Conservation (phyloP, 2,113 vertebrate genomes). For the Hemichromis elongatus region DNA sequence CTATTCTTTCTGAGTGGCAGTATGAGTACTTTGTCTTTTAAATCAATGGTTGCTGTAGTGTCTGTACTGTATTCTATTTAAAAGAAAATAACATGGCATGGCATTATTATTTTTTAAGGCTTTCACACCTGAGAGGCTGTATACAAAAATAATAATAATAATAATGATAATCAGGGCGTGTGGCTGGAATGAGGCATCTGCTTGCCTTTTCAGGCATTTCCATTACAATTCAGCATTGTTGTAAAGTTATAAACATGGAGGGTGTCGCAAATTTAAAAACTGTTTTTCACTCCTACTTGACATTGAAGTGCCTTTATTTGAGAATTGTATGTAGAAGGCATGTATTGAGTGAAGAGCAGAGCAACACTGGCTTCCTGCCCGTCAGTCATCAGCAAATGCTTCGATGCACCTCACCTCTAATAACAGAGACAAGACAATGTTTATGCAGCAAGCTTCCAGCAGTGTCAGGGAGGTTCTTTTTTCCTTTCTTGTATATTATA, state of each 20-base stretch:
- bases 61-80: not conserved
- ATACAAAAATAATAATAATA: not conserved
- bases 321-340: not conserved
- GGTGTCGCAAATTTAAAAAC: not conserved
- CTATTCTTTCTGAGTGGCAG: not conserved
- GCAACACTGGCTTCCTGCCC: not conserved
- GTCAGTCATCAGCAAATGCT: not conserved
- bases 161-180: not conserved
- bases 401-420: not conserved
- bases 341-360: not conserved
- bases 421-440: not conserved
- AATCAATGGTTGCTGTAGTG: not conserved
- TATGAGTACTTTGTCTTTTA: not conserved
- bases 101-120: not conserved
- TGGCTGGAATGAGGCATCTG: not conserved
- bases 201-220: not conserved
- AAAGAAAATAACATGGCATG: not conserved
- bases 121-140: not conserved
- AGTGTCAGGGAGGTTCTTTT: not conserved
- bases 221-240: not conserved
- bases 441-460: not conserved
- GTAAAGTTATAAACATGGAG: not conserved
- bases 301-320: not conserved
- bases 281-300: not conserved
- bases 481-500: not conserved